Conservation (phyloP, 2,113 vertebrate genomes). For the Dasyornis broadbenti region DNA sequence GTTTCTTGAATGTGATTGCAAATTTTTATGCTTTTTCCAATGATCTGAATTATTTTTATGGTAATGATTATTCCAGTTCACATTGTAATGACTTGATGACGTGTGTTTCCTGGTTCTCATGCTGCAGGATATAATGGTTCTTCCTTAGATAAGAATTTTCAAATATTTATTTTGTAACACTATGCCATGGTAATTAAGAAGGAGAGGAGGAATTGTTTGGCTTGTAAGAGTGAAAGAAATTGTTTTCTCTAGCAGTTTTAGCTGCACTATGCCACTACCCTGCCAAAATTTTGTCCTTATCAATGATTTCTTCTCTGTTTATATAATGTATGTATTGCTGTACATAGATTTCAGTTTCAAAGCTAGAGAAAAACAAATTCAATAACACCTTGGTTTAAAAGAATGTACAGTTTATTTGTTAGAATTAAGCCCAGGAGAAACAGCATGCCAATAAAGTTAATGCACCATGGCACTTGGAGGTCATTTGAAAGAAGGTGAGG, state of each 20-base stretch:
- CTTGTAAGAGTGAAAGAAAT: background rate
- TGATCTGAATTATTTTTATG: background rate
- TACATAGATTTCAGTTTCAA: background rate
- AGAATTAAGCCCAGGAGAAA: background rate
- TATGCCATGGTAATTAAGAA: background rate
- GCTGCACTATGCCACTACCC: background rate
- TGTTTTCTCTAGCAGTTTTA: background rate
- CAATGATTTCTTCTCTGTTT: background rate
- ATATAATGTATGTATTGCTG: background rate
- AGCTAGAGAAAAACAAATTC: background rate
- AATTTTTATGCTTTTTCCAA: background rate
- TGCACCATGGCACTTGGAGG: background rate
- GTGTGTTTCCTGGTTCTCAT: background rate
- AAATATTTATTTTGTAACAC: background rate
- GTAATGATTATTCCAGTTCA: background rate
- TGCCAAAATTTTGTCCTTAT: background rate
- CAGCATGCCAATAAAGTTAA: background rate
- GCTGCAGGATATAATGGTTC: background rate
- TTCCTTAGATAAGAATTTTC: slow-evolving; percentile 2
- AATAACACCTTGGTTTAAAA: background rate
- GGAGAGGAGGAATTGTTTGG: background rate
- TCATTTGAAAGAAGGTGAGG: background rate
- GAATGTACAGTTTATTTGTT: background rate
- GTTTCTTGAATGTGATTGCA: background rate
- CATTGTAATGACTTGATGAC: background rate